Conservation (phyloP, 1,140 invertebrate genomes). For the Archegozetes longisetosus region DNA sequence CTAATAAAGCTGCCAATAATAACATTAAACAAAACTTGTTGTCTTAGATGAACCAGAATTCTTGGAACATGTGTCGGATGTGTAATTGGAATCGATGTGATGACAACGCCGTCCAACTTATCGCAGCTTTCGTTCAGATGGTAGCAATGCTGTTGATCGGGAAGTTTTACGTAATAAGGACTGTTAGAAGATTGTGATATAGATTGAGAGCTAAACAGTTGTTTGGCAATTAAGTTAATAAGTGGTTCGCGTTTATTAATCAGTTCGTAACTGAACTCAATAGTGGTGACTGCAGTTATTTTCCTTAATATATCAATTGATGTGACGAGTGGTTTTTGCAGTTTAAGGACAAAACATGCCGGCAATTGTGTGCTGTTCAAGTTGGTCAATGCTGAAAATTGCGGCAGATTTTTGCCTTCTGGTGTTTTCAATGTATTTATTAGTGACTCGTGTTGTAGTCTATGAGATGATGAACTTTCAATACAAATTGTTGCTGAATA, state of each 20-base stretch:
- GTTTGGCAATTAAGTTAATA: slow-evolving; percentile 13
- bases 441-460: slow-evolving; percentile 57
- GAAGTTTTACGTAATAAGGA: slow-evolving; percentile 43
- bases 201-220: slow-evolving; percentile 1
- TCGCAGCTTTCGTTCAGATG: slow-evolving; percentile 57
- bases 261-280: slow-evolving; percentile 13
- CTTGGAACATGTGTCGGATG: slow-evolving; percentile 83
- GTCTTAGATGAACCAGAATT: slow-evolving; percentile 62
- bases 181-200: not conserved
- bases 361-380: slow-evolving; percentile 74
- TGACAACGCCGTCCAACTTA: slow-evolving; percentile 54
- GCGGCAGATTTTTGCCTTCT: slow-evolving; percentile 56
- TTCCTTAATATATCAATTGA: slow-evolving; percentile 51
- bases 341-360: slow-evolving; percentile 70
- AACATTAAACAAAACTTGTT: slow-evolving; percentile 81
- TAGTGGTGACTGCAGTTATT: slow-evolving; percentile 46
- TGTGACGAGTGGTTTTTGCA: slow-evolving; percentile 71
- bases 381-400: slow-evolving; percentile 55
- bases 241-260: not conserved
- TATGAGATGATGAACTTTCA: slow-evolving; percentile 59
- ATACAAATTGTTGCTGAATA: slow-evolving; percentile 74
- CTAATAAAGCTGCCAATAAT: slow-evolving; percentile 72
- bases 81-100: slow-evolving; percentile 71
- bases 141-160: slow-evolving; percentile 84
- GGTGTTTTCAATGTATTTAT: slow-evolving; percentile 48